Evolutionary conservation across 2,888 invertebrate species (phyloP).

Genomic region (Portevinia maculata): DNA sequence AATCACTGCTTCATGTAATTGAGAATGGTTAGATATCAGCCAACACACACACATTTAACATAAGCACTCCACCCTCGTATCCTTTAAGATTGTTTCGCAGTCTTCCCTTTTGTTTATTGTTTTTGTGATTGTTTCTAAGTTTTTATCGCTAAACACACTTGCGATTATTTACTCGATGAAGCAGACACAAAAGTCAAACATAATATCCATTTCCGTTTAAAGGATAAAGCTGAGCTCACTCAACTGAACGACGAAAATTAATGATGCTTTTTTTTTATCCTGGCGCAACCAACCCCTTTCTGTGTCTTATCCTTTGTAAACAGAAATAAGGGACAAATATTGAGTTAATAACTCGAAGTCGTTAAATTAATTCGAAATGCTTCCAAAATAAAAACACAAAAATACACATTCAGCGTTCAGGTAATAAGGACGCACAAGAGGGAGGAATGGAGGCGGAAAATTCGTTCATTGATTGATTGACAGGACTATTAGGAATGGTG

Average conservation of each 20-base stretch:
- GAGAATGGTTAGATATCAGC: slow-evolving; percentile 46
- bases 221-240: slow-evolving; percentile 42
- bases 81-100: neutral
- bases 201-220: slow-evolving; percentile 58
- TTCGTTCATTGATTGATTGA: slow-evolving; percentile 67
- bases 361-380: slow-evolving; percentile 60
- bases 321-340: slow-evolving; percentile 44
- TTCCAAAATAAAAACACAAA: slow-evolving; percentile 23
- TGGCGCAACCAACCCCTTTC: no score
- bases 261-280: slow-evolving; percentile 55
- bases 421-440: slow-evolving; percentile 34
- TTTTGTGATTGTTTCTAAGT: neutral
- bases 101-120: neutral
- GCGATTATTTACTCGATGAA: slow-evolving; percentile 69
- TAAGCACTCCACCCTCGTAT: neutral
- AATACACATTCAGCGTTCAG: slow-evolving; percentile 20
- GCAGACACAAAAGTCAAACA: slow-evolving; percentile 70
- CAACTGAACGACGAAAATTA: slow-evolving; percentile 57
- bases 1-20: slow-evolving; percentile 62
- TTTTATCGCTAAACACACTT: slow-evolving; percentile 56
- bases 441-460: slow-evolving; percentile 17
- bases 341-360: slow-evolving; percentile 68
- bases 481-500: slow-evolving; percentile 56
- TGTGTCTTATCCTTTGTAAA: slow-evolving; percentile 25
- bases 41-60: slow-evolving; percentile 40